Evolutionary conservation across 2,888 invertebrate genomes (phyloP).

Genomic region (Cosmia trapezina): DNA sequence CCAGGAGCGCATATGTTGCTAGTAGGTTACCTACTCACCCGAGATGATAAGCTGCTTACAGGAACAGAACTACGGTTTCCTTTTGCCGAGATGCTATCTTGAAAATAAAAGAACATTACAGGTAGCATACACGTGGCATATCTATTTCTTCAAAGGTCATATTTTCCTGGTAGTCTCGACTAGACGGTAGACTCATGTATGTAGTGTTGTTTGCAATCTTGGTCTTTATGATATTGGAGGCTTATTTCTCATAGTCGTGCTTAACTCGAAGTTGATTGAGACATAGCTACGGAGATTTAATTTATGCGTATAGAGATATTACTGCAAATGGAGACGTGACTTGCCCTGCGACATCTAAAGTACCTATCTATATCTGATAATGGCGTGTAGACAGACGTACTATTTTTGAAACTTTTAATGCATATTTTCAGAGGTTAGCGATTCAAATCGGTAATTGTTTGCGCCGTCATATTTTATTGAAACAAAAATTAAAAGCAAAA

Average conservation of each 20-base stretch:
- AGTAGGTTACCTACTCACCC: conserved; percentile 17
- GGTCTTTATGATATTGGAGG: not conserved
- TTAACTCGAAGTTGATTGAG: conserved; percentile 8
- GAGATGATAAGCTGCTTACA: conserved; percentile 37
- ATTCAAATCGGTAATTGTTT: not conserved
- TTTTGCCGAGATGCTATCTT: conserved; percentile 18
- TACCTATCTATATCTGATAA: no score
- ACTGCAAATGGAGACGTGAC: not conserved
- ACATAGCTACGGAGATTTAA: conserved; percentile 11
- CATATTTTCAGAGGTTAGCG: not conserved
- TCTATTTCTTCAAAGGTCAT: conserved; percentile 19
- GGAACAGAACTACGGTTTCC: conserved; percentile 20
- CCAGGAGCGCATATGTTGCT: conserved; percentile 24
- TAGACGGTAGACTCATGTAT: no score
- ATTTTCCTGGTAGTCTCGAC: conserved; percentile 6
- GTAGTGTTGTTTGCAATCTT: not conserved
- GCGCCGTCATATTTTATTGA: not conserved
- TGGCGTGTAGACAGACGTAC: not conserved
- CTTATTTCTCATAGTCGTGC: conserved; percentile 2
- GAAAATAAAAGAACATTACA: conserved; percentile 25
- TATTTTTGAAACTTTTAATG: not conserved
- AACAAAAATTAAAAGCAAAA: conserved; percentile 1
- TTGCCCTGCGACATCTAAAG: not conserved
- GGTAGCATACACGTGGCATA: conserved; percentile 14
- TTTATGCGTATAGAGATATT: conserved; percentile 1